Base-by-base conservation (phyloP, 1,140 invertebrate genomes). In the Temnothorax longispinosus region DNA sequence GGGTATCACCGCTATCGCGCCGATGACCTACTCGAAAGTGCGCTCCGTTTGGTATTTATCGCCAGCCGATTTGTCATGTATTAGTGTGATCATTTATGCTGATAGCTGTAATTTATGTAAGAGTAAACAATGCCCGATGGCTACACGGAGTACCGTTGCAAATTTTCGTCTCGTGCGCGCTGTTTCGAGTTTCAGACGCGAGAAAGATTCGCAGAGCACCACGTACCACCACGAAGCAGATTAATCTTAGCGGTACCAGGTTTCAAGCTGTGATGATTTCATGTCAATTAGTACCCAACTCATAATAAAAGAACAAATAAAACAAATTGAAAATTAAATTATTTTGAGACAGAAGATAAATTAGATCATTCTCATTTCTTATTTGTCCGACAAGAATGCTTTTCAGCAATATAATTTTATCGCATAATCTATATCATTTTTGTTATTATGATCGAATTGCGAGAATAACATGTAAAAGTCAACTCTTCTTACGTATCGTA, bases 1-100 rank as follows among this genome's bases (percentile, higher is more conserved):
- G 38, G 47, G 11, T 85, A 67, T 69, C 74, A 44, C 65, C 54
- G 67, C 1, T 32, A 54, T 77, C 62, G 71, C 62, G 71, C 56
- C 50, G 65, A 50, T 50, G 21, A 21, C 58, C 71, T 74, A 85
- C 69, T 21, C 47, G 74, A 62, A 64, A 81, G 18, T 69, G 52
- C 11, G 6, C 38, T 10, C 15, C 18, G 15, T 8, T 11, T 54
- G 13, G 60, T 89, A 89, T 89, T 89, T 89, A 86, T 89, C 82
- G 47, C 56, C 35, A 7, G 32, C 50, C 62, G 56, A 89, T 89
- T 87, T 89, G 67, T 85, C 76, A 69, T 41, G 82, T 62, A 88
- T 89, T 80, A 86, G 32, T 67, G 15, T 81, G 69, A 56, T 89
- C 58, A 89, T 87, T 89, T 87, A 89, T 71, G 69, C 60, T n/a